Conservation (phyloP, 2,113 vertebrate species). For the Rattus norvegicus region GRCr8 NC_086036.1:6451501-6452000, state of each 20-base stretch:
- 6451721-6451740: background rate
- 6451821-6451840: background rate
- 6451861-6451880: background rate
- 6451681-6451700: background rate
- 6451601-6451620: background rate
- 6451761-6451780: background rate
- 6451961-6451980: conserved; percentile 50
- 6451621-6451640: background rate
- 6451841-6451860: conserved; percentile 31
- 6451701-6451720: background rate
- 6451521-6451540: background rate
- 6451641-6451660: background rate
- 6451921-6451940: conserved; percentile 11
- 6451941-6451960: conserved; percentile 18
- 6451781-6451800: background rate
- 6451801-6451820: conserved; percentile 14
- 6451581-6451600: no score
- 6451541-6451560: background rate
- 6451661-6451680: background rate
- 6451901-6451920: conserved; percentile 43
- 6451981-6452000: conserved; percentile 44
- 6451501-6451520: conserved; percentile 38
- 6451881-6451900: background rate
- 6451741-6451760: background rate
- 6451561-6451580: background rate